These are phyloP conservation scores for Syngnathus rostellatus DNA, from an alignment of 2,797 vertebrate species.

Conservation along the genomic window DNA sequence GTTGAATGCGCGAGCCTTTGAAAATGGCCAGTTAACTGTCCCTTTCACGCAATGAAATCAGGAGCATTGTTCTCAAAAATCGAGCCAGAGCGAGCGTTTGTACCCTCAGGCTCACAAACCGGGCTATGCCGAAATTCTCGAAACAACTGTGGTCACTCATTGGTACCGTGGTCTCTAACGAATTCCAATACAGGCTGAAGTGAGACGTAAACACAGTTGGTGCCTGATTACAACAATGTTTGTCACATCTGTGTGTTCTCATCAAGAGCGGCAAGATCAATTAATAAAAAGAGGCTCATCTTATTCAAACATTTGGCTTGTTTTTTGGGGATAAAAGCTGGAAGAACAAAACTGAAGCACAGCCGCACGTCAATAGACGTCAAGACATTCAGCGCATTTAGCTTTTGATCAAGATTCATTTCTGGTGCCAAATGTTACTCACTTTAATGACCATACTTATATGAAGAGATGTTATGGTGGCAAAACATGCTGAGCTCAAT, in stretches of 20 bases:
- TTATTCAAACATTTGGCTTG: not conserved
- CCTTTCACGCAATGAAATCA: not conserved
- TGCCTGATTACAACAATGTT: not conserved
- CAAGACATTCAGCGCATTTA: not conserved
- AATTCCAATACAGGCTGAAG: not conserved
- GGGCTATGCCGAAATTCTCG: not conserved
- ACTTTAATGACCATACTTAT: not conserved
- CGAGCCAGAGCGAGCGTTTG: not conserved
- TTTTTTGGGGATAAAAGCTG: not conserved
- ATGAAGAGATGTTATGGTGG: not conserved
- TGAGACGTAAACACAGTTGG: not conserved
- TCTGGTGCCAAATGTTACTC: not conserved
- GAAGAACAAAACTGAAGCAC: not conserved
- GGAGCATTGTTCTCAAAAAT: not conserved
- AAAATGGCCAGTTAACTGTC: slow-evolving; percentile 1
- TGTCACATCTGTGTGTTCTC: not conserved
- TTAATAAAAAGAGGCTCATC: not conserved
- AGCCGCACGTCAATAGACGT: not conserved
- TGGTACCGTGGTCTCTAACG: not conserved
- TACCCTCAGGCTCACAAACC: not conserved
- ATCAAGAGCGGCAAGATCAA: not conserved
- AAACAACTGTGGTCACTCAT: not conserved
- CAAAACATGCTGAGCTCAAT: not conserved
- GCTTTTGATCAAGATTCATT: not conserved
- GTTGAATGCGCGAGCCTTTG: not conserved